Conservation (phyloP, 1,140 invertebrate species). For the Cecropterus lyciades region DNA sequence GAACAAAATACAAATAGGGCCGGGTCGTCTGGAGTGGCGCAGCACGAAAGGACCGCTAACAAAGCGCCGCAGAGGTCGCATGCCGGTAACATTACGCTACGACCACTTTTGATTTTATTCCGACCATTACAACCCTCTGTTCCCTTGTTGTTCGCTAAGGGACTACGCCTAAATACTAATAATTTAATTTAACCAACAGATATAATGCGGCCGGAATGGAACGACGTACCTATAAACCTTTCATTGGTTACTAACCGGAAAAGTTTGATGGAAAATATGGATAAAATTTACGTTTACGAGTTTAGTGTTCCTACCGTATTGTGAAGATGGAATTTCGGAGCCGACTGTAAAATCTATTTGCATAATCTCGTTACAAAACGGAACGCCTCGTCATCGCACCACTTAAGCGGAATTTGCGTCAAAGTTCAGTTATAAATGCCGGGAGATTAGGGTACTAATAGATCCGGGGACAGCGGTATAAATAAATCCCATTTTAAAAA, state of each 20-base stretch:
- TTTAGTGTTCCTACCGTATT: constrained; percentile 16
- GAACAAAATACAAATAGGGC: constrained; percentile 78
- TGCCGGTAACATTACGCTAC: constrained; percentile 54
- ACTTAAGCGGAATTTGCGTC: constrained; percentile 47
- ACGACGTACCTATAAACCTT: constrained; percentile 1
- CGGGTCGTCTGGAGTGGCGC: constrained; percentile 63
- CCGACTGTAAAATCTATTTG: constrained; percentile 50
- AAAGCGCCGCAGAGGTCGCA: constrained; percentile 57
- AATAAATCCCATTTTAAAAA: constrained; percentile 64
- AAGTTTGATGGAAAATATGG: not conserved
- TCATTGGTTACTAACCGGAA: constrained; percentile 7
- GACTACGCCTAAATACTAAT: constrained; percentile 36
- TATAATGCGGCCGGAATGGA: constrained; percentile 18
- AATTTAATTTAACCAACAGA: constrained; percentile 35
- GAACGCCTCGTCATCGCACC: constrained; percentile 41
- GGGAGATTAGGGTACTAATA: constrained; percentile 31
- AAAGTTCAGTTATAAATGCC: constrained; percentile 51
- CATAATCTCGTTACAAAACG: constrained; percentile 51
- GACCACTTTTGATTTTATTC: constrained; percentile 62
- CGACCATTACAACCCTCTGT: constrained; percentile 49
- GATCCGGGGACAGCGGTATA: constrained; percentile 14
- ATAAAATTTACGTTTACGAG: not conserved
- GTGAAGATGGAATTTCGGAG: constrained; percentile 34
- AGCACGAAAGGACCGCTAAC: constrained; percentile 62
- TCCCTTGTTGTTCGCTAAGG: constrained; percentile 31